Base-by-base conservation (phyloP, 64 coral and sea anemone genomes). In the Montipora foliosa region DNA sequence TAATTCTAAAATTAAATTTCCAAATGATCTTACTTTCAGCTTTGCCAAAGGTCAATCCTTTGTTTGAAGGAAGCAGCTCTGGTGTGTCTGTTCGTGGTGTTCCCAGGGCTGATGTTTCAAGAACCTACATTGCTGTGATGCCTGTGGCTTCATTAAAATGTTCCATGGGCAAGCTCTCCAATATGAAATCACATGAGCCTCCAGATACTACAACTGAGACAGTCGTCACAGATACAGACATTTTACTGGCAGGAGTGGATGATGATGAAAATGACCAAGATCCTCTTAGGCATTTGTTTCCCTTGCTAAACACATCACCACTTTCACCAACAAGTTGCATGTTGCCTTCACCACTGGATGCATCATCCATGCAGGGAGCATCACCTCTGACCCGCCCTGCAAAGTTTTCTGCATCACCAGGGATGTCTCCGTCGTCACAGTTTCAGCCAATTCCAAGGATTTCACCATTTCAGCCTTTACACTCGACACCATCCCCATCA, bases 391-490 rank as follows among this genome's bases (percentile, higher is more conserved):
- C 84, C 5, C 78, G 89, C 46, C 82, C 82, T 79, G 48, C 89
- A 10, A 90, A 91, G 20, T 66, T 98, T 24, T 59, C 88, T 3
- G 70, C 90, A 22, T 98, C 96, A 4, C 96, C 92, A 5, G 85
- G 83, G 47, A 89, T 98, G 47, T 83, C 88, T 19, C 83, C 68
- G 7, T 78, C 94, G 5, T 98, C 96, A 16, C 96, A 93, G 8
- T 98, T 98, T 51, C 96, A 98, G 57, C 96, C 96, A 77, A 98
- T 98, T 50, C 80, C 91, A 55, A 94, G 96, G 83, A 66, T 77
- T 11, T 98, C 96, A 2, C 96, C 96, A 50, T 98, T 98, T 82
- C 93, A 98, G 79, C 96, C 96, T 22, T 93, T 98, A 49, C 87
- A 82, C 64, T 90, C 84, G 6, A 89, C 93, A 16, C 94, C 94